Base-by-base conservation (phyloP, 2,113 vertebrate genomes). In the Typhlomys cinereus region DNA sequence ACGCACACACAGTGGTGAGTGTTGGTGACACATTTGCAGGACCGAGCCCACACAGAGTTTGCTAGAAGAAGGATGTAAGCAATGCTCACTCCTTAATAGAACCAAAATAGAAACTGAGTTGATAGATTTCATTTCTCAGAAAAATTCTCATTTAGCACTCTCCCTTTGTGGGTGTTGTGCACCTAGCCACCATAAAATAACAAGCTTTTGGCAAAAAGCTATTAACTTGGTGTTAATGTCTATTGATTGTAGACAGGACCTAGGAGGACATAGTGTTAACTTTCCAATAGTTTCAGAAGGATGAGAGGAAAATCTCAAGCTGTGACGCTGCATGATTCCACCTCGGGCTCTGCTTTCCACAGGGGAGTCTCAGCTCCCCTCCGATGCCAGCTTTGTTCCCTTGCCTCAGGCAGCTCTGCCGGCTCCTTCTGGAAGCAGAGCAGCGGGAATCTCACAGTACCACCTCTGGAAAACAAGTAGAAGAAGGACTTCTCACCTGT, bases 21-120 rank as follows among this genome's bases (percentile, higher is more conserved):
- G 1, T 39, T 1, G 17, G 6, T 2, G 48, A 36, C 23, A 34
- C n/a, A 25, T 34, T 15, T n/a, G 27, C 20, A 57, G 44, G 44
- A 0, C 52, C 1, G 27, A 39, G 10, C 4, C 54, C 57, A 12
- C 1, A 0, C 1, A 21, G 11, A 25, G 14, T 76, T 62, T 20
- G 31, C 11, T 11, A 44, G 21, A 23, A 31, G 21, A 23, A 31
- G 4, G 48, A 14, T 5, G 3, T n/a, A 5, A 39, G 29, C 6
- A 23, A 20, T 31, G 27, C 44, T 54, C 14, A 14, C 13, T 44
- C 57, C 36, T 75, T 25, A 36, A 1, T 2, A 62, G 31, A n/a
- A 23, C 5, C 31, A 9, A 85, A 78, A 29, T 3, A 50, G 27
- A 23, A n/a, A 18, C 17, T n/a, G 21, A 36, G n/a, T n/a, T 46